Conservation (phyloP, 2,797 vertebrate species). For the Oreonectes daqikongensis region DNA sequence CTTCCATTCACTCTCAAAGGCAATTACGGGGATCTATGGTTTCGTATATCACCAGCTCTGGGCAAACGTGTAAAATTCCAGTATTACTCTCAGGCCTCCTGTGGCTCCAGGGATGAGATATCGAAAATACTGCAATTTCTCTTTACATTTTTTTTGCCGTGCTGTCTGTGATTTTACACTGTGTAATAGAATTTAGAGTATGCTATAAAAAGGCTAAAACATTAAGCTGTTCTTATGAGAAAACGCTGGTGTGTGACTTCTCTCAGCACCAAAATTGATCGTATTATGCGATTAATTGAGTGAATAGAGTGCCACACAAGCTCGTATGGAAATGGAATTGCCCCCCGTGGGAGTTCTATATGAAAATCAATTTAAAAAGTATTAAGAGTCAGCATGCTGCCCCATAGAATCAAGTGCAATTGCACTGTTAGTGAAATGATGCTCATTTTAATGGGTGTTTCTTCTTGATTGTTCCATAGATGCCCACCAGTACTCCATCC, state of each 20-base stretch:
- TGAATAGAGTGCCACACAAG: conserved; percentile 62
- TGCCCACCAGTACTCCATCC: conserved; percentile 23
- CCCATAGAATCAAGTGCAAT: conserved; percentile 74
- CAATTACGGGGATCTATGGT: conserved; percentile 35
- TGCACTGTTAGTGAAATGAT: conserved; percentile 73
- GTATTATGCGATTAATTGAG: conserved; percentile 67
- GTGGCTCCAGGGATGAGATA: conserved; percentile 38
- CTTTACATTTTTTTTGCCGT: conserved; percentile 36
- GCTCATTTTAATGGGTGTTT: conserved; percentile 68
- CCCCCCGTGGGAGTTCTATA: conserved; percentile 70
- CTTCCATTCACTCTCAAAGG: conserved; percentile 24
- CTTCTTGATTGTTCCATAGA: conserved; percentile 45
- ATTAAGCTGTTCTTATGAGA: conserved; percentile 54
- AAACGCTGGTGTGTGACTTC: conserved; percentile 60
- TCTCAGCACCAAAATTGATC: conserved; percentile 62
- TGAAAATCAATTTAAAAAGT: conserved; percentile 81
- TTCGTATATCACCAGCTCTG: conserved; percentile 30
- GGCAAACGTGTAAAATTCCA: conserved; percentile 34
- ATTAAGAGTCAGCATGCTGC: conserved; percentile 74
- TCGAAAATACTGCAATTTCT: conserved; percentile 40
- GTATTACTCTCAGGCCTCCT: conserved; percentile 21
- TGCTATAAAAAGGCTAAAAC: conserved; percentile 53
- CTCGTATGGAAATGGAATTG: conserved; percentile 74
- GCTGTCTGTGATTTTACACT: conserved; percentile 40
- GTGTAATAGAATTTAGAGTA: conserved; percentile 48